Percentiles rank a stretch among this genome's conserved stretches.
These are phyloP conservation scores for Listrodromus nycthemerus DNA, from an alignment of 2,888 invertebrate genomes.

Conservation along the genomic window DNA sequence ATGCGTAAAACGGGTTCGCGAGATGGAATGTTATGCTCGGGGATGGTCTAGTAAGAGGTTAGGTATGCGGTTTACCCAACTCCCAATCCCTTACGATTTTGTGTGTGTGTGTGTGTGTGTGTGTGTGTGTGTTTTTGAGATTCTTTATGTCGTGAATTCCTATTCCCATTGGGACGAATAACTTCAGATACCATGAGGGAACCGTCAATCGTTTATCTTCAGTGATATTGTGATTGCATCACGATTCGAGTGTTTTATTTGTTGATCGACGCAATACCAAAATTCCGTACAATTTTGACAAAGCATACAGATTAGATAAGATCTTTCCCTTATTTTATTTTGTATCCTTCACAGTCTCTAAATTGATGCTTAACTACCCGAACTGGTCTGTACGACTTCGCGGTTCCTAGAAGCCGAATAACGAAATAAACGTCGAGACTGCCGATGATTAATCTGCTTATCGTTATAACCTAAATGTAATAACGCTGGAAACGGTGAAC, in stretches of 20 bases:
- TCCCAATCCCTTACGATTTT: conserved; percentile 43
- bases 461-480: conserved; percentile 49
- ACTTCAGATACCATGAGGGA: not conserved
- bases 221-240: no score
- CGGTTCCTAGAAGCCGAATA: not conserved
- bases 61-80: conserved; percentile 73
- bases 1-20: conserved; percentile 68
- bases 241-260: not conserved
- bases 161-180: conserved; percentile 1
- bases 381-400: not conserved
- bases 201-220: not conserved
- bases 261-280: not conserved
- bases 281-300: not conserved
- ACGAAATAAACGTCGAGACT: not conserved
- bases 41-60: conserved; percentile 76
- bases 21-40: conserved; percentile 74
- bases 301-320: not conserved
- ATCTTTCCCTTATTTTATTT: no score
- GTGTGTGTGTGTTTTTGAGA: no score
- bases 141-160: conserved; percentile 52
- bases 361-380: not conserved
- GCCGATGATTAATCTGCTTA: conserved; percentile 12
- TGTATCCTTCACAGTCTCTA: not conserved
- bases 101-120: conserved; percentile 46
- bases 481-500: conserved; percentile 24